A percentile compares a stretch with the other conserved stretches of the same genome.
phyloP scores from a whole-genome alignment of 2,888 invertebrate genomes.

The Nesidiocoris tenuis region DNA sequence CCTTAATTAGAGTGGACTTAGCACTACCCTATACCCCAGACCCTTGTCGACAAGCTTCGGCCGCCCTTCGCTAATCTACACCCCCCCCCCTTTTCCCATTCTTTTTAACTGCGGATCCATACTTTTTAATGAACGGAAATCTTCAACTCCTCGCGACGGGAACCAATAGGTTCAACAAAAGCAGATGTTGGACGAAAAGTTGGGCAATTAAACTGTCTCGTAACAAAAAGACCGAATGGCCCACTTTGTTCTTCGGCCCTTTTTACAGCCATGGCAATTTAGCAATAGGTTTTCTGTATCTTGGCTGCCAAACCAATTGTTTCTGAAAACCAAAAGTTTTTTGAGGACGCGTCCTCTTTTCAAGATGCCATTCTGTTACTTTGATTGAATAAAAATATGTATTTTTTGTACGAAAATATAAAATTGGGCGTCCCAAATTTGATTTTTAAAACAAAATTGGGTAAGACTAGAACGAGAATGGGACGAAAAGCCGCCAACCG shows the following conservation, averaged over 20 bases:
- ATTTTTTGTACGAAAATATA: too few relatives aligned
- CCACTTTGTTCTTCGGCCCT: background rate
- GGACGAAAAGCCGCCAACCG: too few relatives aligned
- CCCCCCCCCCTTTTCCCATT: constrained; percentile 1
- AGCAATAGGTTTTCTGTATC: too few relatives aligned
- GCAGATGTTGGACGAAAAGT: constrained; percentile 5
- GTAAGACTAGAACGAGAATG: too few relatives aligned
- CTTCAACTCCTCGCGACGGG: background rate
- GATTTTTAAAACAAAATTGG: too few relatives aligned
- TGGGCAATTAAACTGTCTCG: background rate
- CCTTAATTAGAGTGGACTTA: constrained; percentile 35
- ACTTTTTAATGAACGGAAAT: constrained; percentile 36
- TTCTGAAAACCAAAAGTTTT: too few relatives aligned
- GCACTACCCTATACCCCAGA: background rate
- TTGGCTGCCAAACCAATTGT: too few relatives aligned
- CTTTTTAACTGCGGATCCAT: constrained; percentile 13
- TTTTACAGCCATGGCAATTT: background rate
- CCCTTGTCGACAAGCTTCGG: background rate
- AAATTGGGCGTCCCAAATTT: too few relatives aligned
- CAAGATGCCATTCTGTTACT: too few relatives aligned
- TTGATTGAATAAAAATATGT: too few relatives aligned
- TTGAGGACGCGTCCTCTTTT: too few relatives aligned
- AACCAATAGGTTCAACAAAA: constrained; percentile 4
- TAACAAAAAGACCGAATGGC: background rate
- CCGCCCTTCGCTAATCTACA: constrained; percentile 1